A percentile compares a stretch with the other conserved stretches of the same genome.
Evolutionary conservation across 1,140 invertebrate genomes (phyloP).

Genomic region (Daktulosphaira vitifoliae): DNA sequence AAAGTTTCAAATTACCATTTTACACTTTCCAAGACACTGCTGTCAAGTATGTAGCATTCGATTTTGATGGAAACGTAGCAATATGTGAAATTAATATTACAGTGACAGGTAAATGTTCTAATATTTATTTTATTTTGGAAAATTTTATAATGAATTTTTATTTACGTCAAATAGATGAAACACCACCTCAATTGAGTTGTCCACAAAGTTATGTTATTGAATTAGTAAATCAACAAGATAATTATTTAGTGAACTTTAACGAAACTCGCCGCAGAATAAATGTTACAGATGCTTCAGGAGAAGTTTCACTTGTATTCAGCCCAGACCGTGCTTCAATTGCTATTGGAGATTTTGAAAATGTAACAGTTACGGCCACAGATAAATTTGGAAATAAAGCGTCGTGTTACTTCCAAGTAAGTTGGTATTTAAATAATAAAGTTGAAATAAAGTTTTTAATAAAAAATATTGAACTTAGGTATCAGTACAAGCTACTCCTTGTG

Average conservation of each 20-base stretch:
- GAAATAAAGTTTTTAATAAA: not conserved
- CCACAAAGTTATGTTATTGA: slow-evolving; percentile 94
- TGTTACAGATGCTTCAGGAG: slow-evolving; percentile 79
- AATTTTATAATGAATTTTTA: slow-evolving; percentile 9
- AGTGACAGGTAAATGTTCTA: slow-evolving; percentile 54
- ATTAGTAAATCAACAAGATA: slow-evolving; percentile 78
- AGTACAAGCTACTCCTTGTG: slow-evolving; percentile 86
- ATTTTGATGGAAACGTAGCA: slow-evolving; percentile 93
- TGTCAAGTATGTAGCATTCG: slow-evolving; percentile 90
- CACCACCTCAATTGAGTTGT: slow-evolving; percentile 84
- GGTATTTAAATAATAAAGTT: not conserved
- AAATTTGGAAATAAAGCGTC: slow-evolving; percentile 79
- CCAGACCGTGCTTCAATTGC: slow-evolving; percentile 79
- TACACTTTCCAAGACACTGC: slow-evolving; percentile 84
- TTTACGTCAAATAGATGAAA: slow-evolving; percentile 58
- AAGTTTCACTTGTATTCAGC: slow-evolving; percentile 71
- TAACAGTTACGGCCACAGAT: slow-evolving; percentile 83
- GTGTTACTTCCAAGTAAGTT: slow-evolving; percentile 85
- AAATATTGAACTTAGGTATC: slow-evolving; percentile 52
- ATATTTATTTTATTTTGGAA: not conserved
- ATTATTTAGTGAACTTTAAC: slow-evolving; percentile 85
- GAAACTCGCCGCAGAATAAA: slow-evolving; percentile 78
- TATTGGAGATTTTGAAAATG: slow-evolving; percentile 87
- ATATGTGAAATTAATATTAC: slow-evolving; percentile 95
- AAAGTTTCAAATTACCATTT: slow-evolving; percentile 80